Base-by-base conservation (phyloP, 2,797 vertebrate genomes). In the Xenentodon cancila region DNA sequence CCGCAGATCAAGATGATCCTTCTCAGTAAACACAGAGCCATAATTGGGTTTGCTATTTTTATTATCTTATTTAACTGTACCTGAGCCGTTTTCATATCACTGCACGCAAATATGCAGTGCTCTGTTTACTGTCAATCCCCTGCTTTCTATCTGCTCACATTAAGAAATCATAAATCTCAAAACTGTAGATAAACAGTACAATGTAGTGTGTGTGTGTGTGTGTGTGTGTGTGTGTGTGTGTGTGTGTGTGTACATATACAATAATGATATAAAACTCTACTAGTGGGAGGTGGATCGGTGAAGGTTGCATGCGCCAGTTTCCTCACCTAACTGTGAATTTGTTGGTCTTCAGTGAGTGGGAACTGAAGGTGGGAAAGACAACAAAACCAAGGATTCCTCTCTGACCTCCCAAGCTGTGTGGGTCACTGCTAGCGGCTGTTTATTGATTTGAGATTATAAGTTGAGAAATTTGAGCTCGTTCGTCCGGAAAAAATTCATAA, bases 341-440 rank as follows among this genome's bases (percentile, higher is more conserved):
- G 25, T 5, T 25, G 25, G 50, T 61, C 51, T 54, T 59, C 51
- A 25, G 27, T 37, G 73, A 80, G 63, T 78, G 75, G 81, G 80
- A 84, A 87, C 47, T 48, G 25, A 54, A 80, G 77, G 75, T 78
- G 69, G 59, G 75, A 87, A 82, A 80, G 77, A 84, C 54, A 85
- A 87, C 71, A 86, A 52, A 75, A 70, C 60, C 22, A 43, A 51
- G 73, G 52, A 46, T 71, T 22, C 43, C 34, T 49, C 44, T 61
- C 64, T 78, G 54, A 77, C 68, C 58, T 68, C 68, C 74, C 58
- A 53, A 43, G 69, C 52, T 53, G 47, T 0, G 45, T 69, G 72
- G 81, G 81, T 89, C 83, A 67, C n/a, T 3, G 37, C 73, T n/a
- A 40, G 76, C 78, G 68, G 81, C 82, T 80, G 82, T 82, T 90